phyloP scores from a whole-genome alignment of 2,888 invertebrate genomes.

The Luperina nickerlii region DNA sequence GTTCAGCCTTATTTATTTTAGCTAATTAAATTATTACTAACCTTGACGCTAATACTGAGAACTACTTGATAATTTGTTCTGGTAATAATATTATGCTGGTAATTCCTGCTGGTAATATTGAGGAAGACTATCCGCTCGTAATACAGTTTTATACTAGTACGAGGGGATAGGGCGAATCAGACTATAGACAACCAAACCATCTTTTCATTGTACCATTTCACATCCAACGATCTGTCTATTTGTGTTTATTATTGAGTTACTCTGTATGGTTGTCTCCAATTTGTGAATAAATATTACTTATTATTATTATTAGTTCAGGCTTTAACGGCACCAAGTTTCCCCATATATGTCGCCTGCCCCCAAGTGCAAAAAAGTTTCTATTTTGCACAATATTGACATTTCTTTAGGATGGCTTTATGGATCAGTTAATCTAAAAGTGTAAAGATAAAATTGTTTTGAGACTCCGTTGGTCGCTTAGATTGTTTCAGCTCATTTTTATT shows the following conservation, averaged over 20 bases:
- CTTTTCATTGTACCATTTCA: too few species aligned
- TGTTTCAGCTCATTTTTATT: conserved; percentile 20
- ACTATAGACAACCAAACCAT: too few species aligned
- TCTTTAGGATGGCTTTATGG: conserved; percentile 19
- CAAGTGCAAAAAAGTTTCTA: background rate
- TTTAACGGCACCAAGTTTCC: background rate
- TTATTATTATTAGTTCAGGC: too few species aligned
- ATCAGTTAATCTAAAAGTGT: conserved; percentile 23
- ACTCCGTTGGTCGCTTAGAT: background rate
- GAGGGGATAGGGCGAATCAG: too few species aligned
- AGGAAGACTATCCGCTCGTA: too few species aligned
- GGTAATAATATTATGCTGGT: conserved; percentile 24
- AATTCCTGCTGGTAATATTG: too few species aligned
- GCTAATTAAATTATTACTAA: conserved; percentile 50
- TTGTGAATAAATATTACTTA: too few species aligned
- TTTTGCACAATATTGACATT: conserved; percentile 28
- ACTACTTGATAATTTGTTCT: conserved; percentile 16
- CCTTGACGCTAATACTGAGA: conserved; percentile 40
- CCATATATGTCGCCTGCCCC: background rate
- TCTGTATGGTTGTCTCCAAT: too few species aligned
- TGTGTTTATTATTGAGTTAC: too few species aligned
- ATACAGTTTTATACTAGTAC: too few species aligned
- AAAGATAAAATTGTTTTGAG: conserved; percentile 36
- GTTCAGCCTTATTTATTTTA: conserved; percentile 51
- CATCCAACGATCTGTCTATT: too few species aligned